Evolutionary conservation across 2,113 vertebrate species (phyloP), one percentile per base, ranked within the genome.

Genomic region (Phalacrocorax carbo): DNA sequence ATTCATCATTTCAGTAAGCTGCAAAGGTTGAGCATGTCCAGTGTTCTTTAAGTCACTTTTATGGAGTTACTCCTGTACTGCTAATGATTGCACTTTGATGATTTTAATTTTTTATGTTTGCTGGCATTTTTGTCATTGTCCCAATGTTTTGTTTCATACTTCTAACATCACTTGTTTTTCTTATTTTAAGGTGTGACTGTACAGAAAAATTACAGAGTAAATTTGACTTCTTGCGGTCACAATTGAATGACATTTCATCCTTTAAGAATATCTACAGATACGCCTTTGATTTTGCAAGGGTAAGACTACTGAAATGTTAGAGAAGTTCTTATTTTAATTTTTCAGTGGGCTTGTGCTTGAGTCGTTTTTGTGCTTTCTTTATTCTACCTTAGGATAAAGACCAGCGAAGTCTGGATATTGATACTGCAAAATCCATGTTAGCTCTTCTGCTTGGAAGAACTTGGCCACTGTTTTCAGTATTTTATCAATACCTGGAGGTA

Each of bases 221-320:
- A 97, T 99, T 99, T 97, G 99, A 99, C 92, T 99, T 99, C 97
- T 97, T 99, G 94, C 98, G 98, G 80, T 98, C 98, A 91, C 99
- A 99, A 68, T 97, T 99, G 97, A 99, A 99, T 83, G 99, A 99
- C 95, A 97, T 98, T 85, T 98, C 97, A n/a, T 96, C 98, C 40
- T 99, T 99, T 98, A 99, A 99, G 98, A 99, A 99, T 98, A 99
- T 99, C 98, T 99, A 99, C 99, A 99, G 99, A 99, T 99, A 99
- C 14, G 99, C 99, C 97, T 99, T 99, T 96, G 99, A 99, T 98
- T 99, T 99, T 96, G 98, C 99, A 98, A 98, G 99, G 98, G 99
- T 99, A 97, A 98, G 99, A 98, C 4, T n/a, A 38, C 38, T 79
- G 38, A 13, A 88, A 40, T n/a, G 11, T 61, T 91, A 70, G 25